Percentiles rank a stretch among this genome's conserved stretches.
These are phyloP conservation scores for Chloropsis cyanopogon DNA, from an alignment of 2,113 vertebrate species.

Conservation along the genomic window DNA sequence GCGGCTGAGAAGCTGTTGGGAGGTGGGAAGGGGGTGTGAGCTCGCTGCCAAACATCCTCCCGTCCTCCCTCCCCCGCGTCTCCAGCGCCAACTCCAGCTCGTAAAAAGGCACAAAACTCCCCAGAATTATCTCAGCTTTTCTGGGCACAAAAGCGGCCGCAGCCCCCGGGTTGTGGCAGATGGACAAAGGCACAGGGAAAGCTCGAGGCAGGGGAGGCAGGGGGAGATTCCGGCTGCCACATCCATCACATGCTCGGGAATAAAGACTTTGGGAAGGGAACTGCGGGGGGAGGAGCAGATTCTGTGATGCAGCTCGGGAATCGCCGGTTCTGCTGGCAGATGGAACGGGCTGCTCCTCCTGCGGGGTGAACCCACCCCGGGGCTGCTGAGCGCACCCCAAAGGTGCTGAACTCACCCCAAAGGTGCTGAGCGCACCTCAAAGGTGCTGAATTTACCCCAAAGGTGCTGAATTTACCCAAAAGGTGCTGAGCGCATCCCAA, in stretches of 20 bases:
- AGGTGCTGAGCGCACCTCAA: not conserved
- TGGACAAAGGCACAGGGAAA: not conserved
- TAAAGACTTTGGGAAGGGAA: not conserved
- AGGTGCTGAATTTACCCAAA: not conserved
- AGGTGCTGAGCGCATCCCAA: rapidly evolving
- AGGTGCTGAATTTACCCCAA: no score
- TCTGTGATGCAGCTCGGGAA: not conserved
- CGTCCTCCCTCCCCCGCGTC: not conserved
- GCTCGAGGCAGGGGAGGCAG: not conserved
- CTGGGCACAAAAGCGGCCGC: not conserved
- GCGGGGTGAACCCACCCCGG: not conserved
- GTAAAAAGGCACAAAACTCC: not conserved
- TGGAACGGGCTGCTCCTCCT: not conserved
- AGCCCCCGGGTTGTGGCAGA: not conserved
- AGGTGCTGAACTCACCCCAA: no score
- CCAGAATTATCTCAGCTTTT: not conserved
- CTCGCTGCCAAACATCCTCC: not conserved
- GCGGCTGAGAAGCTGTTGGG: not conserved
- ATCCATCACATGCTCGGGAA: not conserved
- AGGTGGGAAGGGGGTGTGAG: not conserved
- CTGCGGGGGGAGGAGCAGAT: not conserved
- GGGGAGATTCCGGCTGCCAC: not conserved
- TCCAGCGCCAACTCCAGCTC: not conserved
- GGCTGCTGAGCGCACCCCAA: not conserved
- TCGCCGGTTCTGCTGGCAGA: not conserved